A percentile compares a stretch with the other conserved stretches of the same genome.
phyloP scores from a whole-genome alignment of 2,888 invertebrate species.

The Cryptocheilus praepositus region DNA sequence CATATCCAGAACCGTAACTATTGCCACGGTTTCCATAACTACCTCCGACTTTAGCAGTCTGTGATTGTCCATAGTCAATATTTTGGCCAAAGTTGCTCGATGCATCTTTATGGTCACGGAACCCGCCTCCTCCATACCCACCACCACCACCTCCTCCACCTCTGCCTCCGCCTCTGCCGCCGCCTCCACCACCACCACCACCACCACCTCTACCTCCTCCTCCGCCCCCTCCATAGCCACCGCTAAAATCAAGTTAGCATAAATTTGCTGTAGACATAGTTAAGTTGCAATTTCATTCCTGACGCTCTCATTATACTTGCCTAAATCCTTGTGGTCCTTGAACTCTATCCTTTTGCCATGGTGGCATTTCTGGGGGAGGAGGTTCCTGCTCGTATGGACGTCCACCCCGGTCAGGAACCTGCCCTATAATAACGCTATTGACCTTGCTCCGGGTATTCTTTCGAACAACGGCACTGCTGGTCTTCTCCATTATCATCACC shows the following conservation, averaged over 20 bases:
- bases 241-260: conserved; percentile 22
- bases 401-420: conserved; percentile 96
- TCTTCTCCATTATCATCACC: conserved; percentile 92
- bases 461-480: conserved; percentile 89
- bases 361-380: conserved; percentile 98
- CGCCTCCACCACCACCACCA: conserved; percentile 67
- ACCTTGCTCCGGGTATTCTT: conserved; percentile 89
- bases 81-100: conserved; percentile 62
- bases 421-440: conserved; percentile 92
- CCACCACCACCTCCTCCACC: conserved; percentile 62
- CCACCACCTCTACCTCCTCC: conserved; percentile 32
- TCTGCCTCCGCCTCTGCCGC: conserved; percentile 51
- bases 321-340: conserved; percentile 70
- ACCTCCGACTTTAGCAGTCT: neutral
- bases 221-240: conserved; percentile 42
- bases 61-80: conserved; percentile 54
- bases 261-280: neutral
- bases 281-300: neutral
- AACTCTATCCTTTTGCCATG: conserved; percentile 87
- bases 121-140: conserved; percentile 35
- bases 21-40: neutral
- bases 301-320: conserved; percentile 35
- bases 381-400: conserved; percentile 92
- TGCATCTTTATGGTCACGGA: conserved; percentile 55
- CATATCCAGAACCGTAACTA: conserved; percentile 31